A percentile compares a stretch with the other conserved stretches of the same genome.
These are phyloP conservation scores for Lycaon pictus DNA, from an alignment of 2,113 vertebrate species.

Conservation along the genomic window DNA sequence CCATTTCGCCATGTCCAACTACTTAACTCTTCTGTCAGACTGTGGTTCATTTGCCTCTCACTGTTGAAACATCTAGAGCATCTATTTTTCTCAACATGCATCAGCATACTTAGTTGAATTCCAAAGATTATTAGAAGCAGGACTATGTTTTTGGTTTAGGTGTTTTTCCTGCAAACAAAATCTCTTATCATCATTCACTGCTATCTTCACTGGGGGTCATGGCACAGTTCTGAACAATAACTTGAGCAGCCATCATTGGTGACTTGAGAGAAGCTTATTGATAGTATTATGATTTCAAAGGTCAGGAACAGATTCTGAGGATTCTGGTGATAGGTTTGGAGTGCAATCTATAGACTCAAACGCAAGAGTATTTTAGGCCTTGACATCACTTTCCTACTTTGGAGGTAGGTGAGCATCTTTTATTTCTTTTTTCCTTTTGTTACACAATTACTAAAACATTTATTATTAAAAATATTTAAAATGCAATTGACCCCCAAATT, in stretches of 20 bases:
- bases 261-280: neutral
- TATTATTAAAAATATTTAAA: neutral
- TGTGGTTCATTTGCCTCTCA: constrained; percentile 37
- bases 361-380: neutral
- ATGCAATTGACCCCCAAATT: neutral
- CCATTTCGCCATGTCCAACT: neutral
- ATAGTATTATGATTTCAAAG: neutral
- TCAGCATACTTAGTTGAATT: neutral
- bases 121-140: neutral
- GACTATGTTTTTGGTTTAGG: neutral
- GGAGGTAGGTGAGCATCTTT: rapidly evolving
- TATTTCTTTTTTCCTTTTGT: neutral
- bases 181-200: neutral
- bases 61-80: neutral
- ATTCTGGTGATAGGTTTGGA: neutral
- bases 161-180: neutral
- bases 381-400: neutral
- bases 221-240: neutral
- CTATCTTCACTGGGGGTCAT: neutral
- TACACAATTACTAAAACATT: neutral
- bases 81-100: neutral
- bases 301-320: neutral
- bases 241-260: neutral
- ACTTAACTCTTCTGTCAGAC: neutral
- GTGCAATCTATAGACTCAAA: neutral